Conservation (phyloP, 2,888 invertebrate species). For the Dastarcus helophoroides region DNA sequence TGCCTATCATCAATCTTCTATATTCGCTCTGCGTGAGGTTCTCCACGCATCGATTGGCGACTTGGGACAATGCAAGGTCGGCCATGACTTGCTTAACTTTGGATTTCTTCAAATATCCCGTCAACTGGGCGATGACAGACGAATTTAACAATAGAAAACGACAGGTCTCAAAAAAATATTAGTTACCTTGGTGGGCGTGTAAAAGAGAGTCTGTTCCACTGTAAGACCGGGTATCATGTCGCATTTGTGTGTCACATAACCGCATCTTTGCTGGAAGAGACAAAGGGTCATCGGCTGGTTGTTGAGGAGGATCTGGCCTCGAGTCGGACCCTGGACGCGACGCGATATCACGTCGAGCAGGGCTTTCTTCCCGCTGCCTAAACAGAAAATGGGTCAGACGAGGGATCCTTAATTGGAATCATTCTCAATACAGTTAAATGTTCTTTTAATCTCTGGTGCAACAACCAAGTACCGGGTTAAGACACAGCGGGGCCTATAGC, state of each 20-base stretch:
- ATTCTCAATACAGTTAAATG: not conserved
- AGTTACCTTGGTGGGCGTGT: constrained; percentile 65
- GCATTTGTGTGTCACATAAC: constrained; percentile 79
- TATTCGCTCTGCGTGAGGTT: constrained; percentile 82
- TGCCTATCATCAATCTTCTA: constrained; percentile 78
- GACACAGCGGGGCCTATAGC: too few species aligned
- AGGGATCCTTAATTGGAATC: not conserved
- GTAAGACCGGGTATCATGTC: constrained; percentile 76
- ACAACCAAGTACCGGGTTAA: too few species aligned
- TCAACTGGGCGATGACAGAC: constrained; percentile 52
- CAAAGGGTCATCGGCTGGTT: constrained; percentile 71
- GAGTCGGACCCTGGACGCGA: constrained; percentile 65
- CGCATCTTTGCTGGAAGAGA: constrained; percentile 76
- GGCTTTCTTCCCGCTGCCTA: constrained; percentile 90
- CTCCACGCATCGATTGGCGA: constrained; percentile 72
- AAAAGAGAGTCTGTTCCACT: constrained; percentile 73
- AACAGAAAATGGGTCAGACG: constrained; percentile 11
- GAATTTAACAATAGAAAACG: too few species aligned
- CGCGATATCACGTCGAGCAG: constrained; percentile 84
- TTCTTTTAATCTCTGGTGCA: too few species aligned
- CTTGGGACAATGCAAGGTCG: constrained; percentile 86
- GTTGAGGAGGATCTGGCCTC: constrained; percentile 83
- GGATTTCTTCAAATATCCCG: constrained; percentile 65
- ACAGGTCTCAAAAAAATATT: not conserved
- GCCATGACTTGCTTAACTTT: constrained; percentile 88